Conservation (phyloP, 1,140 invertebrate species). For the Formica exsecta region DNA sequence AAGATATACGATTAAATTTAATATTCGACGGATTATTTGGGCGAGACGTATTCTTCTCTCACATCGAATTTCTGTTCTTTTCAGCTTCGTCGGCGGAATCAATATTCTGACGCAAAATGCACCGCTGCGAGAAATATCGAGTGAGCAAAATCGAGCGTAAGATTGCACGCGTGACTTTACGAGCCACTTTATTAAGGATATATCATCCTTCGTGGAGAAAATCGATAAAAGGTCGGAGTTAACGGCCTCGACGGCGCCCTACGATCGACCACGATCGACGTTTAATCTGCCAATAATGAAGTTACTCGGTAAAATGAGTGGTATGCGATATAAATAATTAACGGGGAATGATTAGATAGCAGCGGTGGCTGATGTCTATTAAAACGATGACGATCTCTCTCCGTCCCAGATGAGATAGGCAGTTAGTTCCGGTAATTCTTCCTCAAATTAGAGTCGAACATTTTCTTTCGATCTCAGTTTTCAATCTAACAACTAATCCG, state of each 20-base stretch:
- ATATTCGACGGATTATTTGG: slow-evolving; percentile 24
- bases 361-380: slow-evolving; percentile 6
- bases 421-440: background rate
- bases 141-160: slow-evolving; percentile 55
- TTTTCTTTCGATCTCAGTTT: too few relatives aligned
- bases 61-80: too few relatives aligned
- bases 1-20: background rate
- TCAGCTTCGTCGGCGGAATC: slow-evolving; percentile 42
- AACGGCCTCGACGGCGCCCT: slow-evolving; percentile 10
- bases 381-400: background rate
- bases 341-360: slow-evolving; percentile 1
- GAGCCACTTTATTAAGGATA: slow-evolving; percentile 64
- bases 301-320: slow-evolving; percentile 52
- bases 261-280: slow-evolving; percentile 67
- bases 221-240: slow-evolving; percentile 49
- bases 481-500: too few relatives aligned
- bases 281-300: slow-evolving; percentile 69
- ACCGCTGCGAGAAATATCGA: slow-evolving; percentile 35
- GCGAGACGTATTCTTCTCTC: slow-evolving; percentile 14
- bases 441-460: background rate
- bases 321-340: slow-evolving; percentile 55
- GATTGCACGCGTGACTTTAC: slow-evolving; percentile 54
- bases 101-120: slow-evolving; percentile 67
- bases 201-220: slow-evolving; percentile 41
- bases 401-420: slow-evolving; percentile 4